Conservation (phyloP, 2,888 invertebrate species). For the Malthinus flaveolus region DNA sequence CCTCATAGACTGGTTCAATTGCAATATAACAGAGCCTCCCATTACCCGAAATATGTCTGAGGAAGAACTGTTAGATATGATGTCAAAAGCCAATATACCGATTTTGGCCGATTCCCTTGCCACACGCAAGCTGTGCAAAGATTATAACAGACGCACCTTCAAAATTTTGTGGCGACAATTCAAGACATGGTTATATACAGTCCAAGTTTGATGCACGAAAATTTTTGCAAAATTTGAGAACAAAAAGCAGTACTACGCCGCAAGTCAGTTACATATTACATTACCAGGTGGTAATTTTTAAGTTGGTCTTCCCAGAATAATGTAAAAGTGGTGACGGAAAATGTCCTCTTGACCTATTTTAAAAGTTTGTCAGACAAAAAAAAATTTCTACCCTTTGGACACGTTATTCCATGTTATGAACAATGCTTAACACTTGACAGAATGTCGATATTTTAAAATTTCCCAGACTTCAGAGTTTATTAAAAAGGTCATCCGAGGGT, state of each 20-base stretch:
- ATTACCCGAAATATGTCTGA: conserved; percentile 3
- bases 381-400: too few relatives aligned
- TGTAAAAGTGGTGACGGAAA: too few relatives aligned
- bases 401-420: too few relatives aligned
- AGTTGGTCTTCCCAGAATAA: too few relatives aligned
- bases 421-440: too few relatives aligned
- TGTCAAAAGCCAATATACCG: not conserved
- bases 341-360: too few relatives aligned
- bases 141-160: not conserved
- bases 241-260: not conserved
- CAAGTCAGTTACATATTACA: too few relatives aligned
- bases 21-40: conserved; percentile 1
- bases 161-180: not conserved
- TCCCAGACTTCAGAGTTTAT: too few relatives aligned
- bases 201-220: not conserved
- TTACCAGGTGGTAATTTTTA: too few relatives aligned
- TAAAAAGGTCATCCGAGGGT: too few relatives aligned
- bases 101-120: not conserved
- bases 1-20: not conserved
- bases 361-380: too few relatives aligned
- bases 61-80: not conserved
- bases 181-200: not conserved
- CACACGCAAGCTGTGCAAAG: not conserved
- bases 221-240: not conserved
- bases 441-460: too few relatives aligned